Percentiles rank a stretch among this genome's conserved stretches.
Conservation (phyloP, 2,888 invertebrate species). For the Crematogaster levior region DNA sequence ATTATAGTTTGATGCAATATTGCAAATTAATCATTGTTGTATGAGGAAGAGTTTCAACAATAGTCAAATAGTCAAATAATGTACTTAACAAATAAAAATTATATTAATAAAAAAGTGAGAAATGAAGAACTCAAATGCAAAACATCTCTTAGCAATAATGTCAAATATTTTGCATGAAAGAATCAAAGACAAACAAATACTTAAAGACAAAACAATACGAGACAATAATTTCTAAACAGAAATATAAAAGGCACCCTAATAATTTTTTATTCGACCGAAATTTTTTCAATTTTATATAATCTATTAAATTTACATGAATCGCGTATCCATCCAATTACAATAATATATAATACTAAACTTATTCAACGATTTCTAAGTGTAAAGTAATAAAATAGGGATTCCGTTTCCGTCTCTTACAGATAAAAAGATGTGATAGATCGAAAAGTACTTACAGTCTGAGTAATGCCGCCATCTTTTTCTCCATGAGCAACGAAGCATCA, state of each 20-base stretch:
- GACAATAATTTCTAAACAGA: neutral
- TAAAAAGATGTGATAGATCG: neutral
- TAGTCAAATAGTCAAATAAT: neutral
- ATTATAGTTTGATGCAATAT: neutral
- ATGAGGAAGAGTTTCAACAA: too few relatives aligned
- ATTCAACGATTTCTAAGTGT: neutral
- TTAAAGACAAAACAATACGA: neutral
- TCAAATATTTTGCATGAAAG: neutral
- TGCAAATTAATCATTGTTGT: neutral
- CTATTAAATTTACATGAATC: neutral
- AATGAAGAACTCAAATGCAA: neutral
- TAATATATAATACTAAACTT: neutral
- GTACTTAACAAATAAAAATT: neutral
- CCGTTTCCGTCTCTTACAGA: neutral
- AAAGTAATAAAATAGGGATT: neutral
- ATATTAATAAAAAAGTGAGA: neutral
- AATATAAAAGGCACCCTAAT: neutral
- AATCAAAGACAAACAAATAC: neutral
- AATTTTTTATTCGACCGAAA: neutral
- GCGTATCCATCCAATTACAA: neutral
- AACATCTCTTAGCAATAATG: neutral
- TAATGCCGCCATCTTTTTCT: slow-evolving; percentile 92
- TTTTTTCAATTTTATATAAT: slow-evolving; percentile 19
- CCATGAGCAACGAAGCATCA: slow-evolving; percentile 91
- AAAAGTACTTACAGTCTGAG: slow-evolving; percentile 89